Evolutionary conservation across 2,797 vertebrate species (phyloP).

Genomic region (Emydoidea blandingii): DNA sequence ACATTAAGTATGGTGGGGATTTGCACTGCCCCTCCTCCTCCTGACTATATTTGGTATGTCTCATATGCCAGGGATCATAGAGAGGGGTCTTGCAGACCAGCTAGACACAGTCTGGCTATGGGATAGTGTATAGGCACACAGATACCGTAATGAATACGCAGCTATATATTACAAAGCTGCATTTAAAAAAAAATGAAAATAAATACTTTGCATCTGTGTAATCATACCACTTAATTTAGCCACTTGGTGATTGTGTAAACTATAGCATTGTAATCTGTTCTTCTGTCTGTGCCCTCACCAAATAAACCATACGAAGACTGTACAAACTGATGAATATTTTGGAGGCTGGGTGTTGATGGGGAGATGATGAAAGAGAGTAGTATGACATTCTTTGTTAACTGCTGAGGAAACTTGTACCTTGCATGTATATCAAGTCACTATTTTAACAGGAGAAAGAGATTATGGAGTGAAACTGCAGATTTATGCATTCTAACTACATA

Average conservation of each 20-base stretch:
- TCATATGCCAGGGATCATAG: background rate
- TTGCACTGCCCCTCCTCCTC: background rate
- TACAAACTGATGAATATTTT: background rate
- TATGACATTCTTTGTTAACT: background rate
- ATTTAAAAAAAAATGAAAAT: background rate
- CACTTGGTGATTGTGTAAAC: background rate
- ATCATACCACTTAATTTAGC: background rate
- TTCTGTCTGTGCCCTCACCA: background rate
- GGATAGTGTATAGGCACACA: background rate
- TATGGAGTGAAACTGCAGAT: background rate
- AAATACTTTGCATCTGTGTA: background rate
- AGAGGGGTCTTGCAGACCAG: background rate
- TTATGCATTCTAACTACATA: background rate
- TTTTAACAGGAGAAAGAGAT: background rate
- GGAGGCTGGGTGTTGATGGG: background rate
- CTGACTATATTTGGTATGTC: background rate
- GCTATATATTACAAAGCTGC: background rate
- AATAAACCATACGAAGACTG: background rate
- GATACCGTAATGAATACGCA: background rate
- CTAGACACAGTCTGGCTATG: background rate
- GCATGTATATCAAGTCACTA: background rate
- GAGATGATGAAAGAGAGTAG: background rate
- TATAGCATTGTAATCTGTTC: background rate
- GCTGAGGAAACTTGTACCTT: background rate
- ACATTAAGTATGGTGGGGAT: background rate